Percentiles rank a stretch among this genome's conserved stretches.
These are phyloP conservation scores for Pocillopora grandis DNA, from an alignment of 92 coral and sea anemone genomes.

Conservation along the genomic window DNA sequence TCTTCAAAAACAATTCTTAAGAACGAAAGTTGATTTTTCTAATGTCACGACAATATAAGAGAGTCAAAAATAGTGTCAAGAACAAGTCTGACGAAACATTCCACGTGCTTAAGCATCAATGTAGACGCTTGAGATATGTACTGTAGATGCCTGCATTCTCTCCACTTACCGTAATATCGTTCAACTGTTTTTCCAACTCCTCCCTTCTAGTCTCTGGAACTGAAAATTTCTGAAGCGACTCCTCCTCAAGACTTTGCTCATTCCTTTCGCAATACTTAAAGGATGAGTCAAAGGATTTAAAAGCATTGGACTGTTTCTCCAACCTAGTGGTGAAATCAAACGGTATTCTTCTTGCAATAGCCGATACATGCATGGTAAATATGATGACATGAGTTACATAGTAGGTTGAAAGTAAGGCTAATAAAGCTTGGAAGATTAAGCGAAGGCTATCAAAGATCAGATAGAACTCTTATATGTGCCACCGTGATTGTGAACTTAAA, in stretches of 20 bases:
- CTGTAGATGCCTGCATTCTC: background rate
- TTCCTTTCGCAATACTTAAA: constrained; percentile 12
- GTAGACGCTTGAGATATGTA: background rate
- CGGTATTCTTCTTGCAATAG: background rate
- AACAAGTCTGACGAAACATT: too few species aligned
- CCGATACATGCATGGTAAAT: background rate
- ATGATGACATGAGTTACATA: too few species aligned
- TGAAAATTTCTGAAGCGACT: constrained; percentile 35
- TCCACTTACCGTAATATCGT: constrained; percentile 19
- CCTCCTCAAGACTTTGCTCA: constrained; percentile 5
- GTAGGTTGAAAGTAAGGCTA: background rate
- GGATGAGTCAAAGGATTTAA: constrained; percentile 15
- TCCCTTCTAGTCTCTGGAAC: constrained; percentile 14
- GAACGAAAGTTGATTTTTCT: too few species aligned
- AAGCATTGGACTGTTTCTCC: constrained; percentile 7
- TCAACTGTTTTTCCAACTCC: constrained; percentile 16
- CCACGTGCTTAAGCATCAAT: background rate
- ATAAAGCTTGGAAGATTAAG: background rate
- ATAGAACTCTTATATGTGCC: too few species aligned
- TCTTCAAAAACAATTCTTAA: too few species aligned
- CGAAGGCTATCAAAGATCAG: too few species aligned
- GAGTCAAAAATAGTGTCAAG: too few species aligned
- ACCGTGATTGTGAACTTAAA: too few species aligned
- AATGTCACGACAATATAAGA: too few species aligned
- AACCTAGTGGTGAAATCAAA: background rate